Conservation (phyloP, 1,140 invertebrate species). For the Chironomus tepperi region DNA sequence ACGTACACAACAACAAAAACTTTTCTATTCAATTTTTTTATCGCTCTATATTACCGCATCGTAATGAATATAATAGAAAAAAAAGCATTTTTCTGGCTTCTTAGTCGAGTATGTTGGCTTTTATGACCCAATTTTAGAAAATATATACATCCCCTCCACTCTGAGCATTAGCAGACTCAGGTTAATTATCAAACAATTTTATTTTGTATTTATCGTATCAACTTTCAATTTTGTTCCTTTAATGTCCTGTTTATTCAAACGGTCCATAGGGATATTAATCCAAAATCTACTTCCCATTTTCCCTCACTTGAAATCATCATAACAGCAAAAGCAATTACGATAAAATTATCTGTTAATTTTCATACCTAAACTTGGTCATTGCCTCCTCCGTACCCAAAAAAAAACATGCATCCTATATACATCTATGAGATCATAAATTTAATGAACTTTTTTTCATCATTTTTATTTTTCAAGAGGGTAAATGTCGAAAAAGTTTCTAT, state of each 20-base stretch:
- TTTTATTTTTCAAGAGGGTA: not conserved
- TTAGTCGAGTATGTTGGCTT: not conserved
- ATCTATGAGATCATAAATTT: not conserved
- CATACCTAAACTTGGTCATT: not conserved
- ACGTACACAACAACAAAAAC: no score
- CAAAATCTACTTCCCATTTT: not conserved
- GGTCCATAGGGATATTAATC: not conserved
- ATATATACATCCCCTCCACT: not conserved
- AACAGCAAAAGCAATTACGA: slow-evolving; percentile 20
- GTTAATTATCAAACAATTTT: not conserved
- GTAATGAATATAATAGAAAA: no score
- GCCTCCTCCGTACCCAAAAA: no score
- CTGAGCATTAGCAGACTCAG: not conserved
- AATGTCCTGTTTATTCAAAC: not conserved
- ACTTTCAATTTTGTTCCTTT: not conserved
- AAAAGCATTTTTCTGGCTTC: no score
- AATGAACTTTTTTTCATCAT: not conserved
- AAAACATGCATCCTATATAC: not conserved
- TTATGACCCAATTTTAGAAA: not conserved
- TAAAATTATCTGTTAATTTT: slow-evolving; percentile 21
- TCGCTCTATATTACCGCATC: no score
- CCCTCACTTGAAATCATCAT: not conserved
- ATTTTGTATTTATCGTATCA: no score
- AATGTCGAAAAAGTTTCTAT: not conserved
- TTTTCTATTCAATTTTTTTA: no score